Evolutionary conservation across 1,140 invertebrate genomes (phyloP).

Genomic region (Conus ventricosus): DNA sequence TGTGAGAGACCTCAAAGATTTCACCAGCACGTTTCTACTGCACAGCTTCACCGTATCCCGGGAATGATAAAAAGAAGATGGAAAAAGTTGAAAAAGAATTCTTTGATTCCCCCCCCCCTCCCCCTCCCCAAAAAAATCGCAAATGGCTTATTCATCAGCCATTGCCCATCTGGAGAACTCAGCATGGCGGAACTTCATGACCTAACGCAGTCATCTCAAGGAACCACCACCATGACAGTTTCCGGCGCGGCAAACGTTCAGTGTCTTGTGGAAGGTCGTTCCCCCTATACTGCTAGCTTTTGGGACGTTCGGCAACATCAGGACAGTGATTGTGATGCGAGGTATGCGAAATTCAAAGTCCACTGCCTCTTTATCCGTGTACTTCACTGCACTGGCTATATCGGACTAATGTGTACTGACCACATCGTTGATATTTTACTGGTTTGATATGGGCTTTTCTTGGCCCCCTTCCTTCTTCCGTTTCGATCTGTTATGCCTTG

Average conservation of each 20-base stretch:
- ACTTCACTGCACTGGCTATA: constrained; percentile 5
- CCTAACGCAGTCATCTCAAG: neutral
- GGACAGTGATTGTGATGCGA: neutral
- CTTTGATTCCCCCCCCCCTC: too few relatives aligned
- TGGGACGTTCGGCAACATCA: neutral
- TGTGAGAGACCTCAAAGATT: too few relatives aligned
- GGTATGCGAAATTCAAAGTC: neutral
- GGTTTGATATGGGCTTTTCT: neutral
- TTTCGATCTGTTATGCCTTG: neutral
- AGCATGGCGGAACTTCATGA: neutral
- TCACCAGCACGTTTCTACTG: too few relatives aligned
- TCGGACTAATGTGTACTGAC: neutral
- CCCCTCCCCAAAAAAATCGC: too few relatives aligned
- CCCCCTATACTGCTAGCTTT: neutral
- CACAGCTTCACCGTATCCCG: too few relatives aligned
- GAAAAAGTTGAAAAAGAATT: too few relatives aligned
- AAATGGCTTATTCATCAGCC: too few relatives aligned
- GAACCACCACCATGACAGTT: neutral
- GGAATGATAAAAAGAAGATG: too few relatives aligned
- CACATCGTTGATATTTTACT: neutral
- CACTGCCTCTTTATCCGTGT: neutral
- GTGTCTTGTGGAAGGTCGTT: neutral
- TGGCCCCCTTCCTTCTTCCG: neutral
- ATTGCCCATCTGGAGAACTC: neutral
- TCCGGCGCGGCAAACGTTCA: neutral